Evolutionary conservation across 2,113 vertebrate species (phyloP).

Genomic region (Rousettus leschenaultii): DNA sequence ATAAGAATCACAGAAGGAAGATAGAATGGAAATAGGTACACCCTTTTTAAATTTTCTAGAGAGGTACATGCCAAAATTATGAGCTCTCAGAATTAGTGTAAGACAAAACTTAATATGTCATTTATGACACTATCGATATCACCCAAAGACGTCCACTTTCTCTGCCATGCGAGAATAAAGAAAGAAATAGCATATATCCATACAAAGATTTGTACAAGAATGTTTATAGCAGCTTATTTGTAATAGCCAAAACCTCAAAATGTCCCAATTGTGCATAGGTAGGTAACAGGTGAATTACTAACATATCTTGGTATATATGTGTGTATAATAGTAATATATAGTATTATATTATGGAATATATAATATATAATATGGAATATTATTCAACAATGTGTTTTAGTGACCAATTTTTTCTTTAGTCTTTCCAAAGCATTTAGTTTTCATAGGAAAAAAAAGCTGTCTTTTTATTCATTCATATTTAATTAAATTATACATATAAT

Average conservation of each 20-base stretch:
- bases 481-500: not conserved
- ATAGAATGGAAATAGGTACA: not conserved
- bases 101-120: not conserved
- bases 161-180: not conserved
- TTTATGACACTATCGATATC: not conserved
- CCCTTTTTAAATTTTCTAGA: not conserved
- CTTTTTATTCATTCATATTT: not conserved
- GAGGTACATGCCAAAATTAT: not conserved
- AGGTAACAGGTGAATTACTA: not conserved
- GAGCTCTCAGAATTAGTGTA: not conserved
- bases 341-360: not conserved
- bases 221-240: not conserved
- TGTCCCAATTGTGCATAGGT: not conserved
- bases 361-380: not conserved
- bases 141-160: not conserved
- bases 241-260: not conserved
- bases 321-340: not conserved
- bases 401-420: not conserved
- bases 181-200: not conserved
- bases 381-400: not conserved
- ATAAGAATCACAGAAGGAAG: not conserved
- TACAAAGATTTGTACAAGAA: not conserved
- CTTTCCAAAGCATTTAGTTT: not conserved
- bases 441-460: not conserved
- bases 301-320: not conserved